Evolutionary conservation across 2,113 vertebrate genomes (phyloP).

Genomic region (Limanda limanda): DNA sequence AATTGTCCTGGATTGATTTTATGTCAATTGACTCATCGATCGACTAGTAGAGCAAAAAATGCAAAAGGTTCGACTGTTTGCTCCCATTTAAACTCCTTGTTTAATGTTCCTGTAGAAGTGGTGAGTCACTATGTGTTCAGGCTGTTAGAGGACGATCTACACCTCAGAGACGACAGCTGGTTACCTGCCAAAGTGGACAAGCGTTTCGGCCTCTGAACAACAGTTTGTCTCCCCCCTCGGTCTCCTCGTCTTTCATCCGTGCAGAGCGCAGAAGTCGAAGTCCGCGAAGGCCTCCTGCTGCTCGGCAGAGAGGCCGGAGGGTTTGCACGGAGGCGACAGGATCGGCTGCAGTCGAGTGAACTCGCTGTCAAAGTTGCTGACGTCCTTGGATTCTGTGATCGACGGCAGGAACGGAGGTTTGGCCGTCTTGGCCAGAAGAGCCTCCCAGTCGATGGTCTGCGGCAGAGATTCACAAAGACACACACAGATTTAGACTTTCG

Average conservation of each 20-base stretch:
- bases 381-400: slow-evolving; percentile 82
- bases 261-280: slow-evolving; percentile 90
- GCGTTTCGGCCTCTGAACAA: too few relatives aligned
- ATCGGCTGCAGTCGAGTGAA: slow-evolving; percentile 89
- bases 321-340: slow-evolving; percentile 85
- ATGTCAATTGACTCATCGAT: neutral
- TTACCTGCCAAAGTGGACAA: neutral
- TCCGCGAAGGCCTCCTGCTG: slow-evolving; percentile 89
- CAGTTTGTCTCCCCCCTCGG: neutral
- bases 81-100: neutral
- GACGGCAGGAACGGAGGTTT: slow-evolving; percentile 89
- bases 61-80: neutral
- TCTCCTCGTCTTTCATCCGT: slow-evolving; percentile 61
- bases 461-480: neutral
- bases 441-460: slow-evolving; percentile 90
- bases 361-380: slow-evolving; percentile 92
- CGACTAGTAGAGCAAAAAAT: too few relatives aligned
- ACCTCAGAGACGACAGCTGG: neutral
- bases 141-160: neutral
- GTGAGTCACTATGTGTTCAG: too few relatives aligned
- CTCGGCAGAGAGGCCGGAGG: slow-evolving; percentile 74
- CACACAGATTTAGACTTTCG: too few relatives aligned
- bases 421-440: slow-evolving; percentile 84
- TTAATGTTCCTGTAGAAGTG: neutral
- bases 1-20: too few relatives aligned